A percentile compares a stretch with the other conserved stretches of the same genome.
Conservation (phyloP, 2,797 vertebrate genomes). For the Bufotes viridis region DNA sequence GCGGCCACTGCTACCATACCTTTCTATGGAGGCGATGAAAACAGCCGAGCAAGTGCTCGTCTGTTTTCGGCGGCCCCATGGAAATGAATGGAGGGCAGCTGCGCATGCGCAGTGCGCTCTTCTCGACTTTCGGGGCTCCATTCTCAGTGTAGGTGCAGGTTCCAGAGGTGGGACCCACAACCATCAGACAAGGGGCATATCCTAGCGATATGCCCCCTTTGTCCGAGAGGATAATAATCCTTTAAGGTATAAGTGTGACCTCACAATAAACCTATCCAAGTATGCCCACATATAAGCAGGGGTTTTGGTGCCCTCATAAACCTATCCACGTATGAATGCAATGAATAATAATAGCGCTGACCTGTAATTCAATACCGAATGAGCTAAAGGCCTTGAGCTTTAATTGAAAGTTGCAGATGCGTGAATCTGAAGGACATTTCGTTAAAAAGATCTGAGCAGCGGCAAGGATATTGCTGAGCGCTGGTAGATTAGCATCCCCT, state of each 20-base stretch:
- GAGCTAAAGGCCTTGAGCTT: slow-evolving; percentile 8
- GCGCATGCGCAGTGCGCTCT: no score
- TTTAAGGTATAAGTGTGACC: background rate
- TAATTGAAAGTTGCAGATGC: slow-evolving; percentile 52
- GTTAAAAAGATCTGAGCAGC: slow-evolving; percentile 25
- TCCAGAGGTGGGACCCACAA: no score
- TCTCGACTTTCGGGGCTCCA: no score
- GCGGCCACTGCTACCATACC: no score
- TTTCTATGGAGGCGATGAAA: no score
- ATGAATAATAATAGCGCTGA: slow-evolving; percentile 11
- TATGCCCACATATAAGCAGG: background rate
- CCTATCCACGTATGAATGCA: background rate
- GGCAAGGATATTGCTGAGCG: slow-evolving; percentile 7
- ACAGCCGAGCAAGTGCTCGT: no score
- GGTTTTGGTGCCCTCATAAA: background rate
- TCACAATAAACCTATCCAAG: background rate
- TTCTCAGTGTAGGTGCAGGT: no score
- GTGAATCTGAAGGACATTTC: slow-evolving; percentile 37
- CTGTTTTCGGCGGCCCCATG: no score
- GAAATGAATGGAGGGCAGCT: no score
- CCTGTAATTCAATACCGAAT: background rate
- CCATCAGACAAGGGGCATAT: no score
- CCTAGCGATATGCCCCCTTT: no score
- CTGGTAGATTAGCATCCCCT: slow-evolving; percentile 2
- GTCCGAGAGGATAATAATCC: no score